Evolutionary conservation across 2,888 invertebrate species (phyloP), one percentile per base, ranked within the genome.

Genomic region (Zele albiditarsus): DNA sequence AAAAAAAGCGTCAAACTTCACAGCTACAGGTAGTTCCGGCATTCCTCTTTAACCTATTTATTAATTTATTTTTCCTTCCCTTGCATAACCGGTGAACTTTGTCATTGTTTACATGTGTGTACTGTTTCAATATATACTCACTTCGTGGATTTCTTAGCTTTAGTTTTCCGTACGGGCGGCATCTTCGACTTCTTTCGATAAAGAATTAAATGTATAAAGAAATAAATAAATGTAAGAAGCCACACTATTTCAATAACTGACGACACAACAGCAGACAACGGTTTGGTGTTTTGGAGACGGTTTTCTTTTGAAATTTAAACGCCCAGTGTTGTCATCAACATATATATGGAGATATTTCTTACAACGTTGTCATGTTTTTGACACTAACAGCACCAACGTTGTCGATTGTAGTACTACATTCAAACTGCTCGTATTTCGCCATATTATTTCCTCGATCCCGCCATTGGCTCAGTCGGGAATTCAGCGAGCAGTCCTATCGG

Each of bases 251-350:
- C 12, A 58, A 27, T 25, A 3, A 27, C 23, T 58, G 57, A 58
- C n/a, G 3, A 49, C 53, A 53, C n/a, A 53, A 20, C n/a, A 8
- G 38, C 38, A 8, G 38, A 8, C 12, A 38, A 38, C 38, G 38
- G 27, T 58, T 25, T 28, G 28, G 3, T 27, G 16, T 25, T 60
- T 60, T 23, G 46, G n/a, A 20, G 28, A 60, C 60, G 60, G 60
- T 60, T 60, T 27, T 27, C n/a, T 28, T 28, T 60, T 60, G 27
- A 60, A 60, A 60, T 60, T 28, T n/a, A 28, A 60, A 28, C n/a
- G 53, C n/a, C 20, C 53, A 23, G 6, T n/a, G 46, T 46, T n/a
- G 46, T 46, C 46, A n/a, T n/a, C n/a, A n/a, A n/a, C n/a, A 2
- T 42, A 42, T 42, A 42, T 42, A 14, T 46, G 46, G 46, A 46